Base-by-base conservation (phyloP, 2,888 invertebrate genomes). In the Microplitis manilae region DNA sequence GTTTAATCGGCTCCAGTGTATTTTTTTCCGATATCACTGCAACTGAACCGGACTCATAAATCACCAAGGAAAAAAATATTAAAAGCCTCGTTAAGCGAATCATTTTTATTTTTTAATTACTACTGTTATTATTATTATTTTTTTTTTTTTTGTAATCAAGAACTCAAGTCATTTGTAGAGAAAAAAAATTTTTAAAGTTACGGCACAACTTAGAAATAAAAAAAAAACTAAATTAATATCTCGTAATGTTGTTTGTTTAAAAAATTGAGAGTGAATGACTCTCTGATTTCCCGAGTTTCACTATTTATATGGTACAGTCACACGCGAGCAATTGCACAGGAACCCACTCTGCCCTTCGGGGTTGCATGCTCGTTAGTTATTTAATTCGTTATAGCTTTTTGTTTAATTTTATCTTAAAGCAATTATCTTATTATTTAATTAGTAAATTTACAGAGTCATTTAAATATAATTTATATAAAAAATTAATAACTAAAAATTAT, bases 251-350 rank as follows among this genome's bases (percentile, higher is more conserved):
- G 13, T 68, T 77, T 75, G 77, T 77, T 13, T 62, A 40, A 71
- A 76, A 50, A 64, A 76, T 71, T 9, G 15, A 40, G 40, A 68
- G 73, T 68, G 80, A 79, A 84, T 87, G 84, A 69, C 84, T 85
- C 86, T 84, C 85, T 78, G 84, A 79, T 83, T 81, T 81, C 68
- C 69, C 41, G 80, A 86, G 87, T 86, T 87, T 86, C 87, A 84
- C 86, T 84, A 84, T 87, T 86, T 87, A 87, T 87, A 84, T 83
- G 81, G 80, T 72, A 30, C 30, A 70, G 85, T 84, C 85, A 85
- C 84, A 84, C 86, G 79, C 83, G 82, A 80, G 74, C 70, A 81
- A 77, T 77, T 77, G 80, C 79, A 50, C 13, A 50, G 50, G 13
- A 59, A 64, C 64, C 65, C 68, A 71, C 78, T 79, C 82, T 78